Base-by-base conservation (phyloP, 2,888 invertebrate genomes). In the Drosophila crucigera region DNA sequence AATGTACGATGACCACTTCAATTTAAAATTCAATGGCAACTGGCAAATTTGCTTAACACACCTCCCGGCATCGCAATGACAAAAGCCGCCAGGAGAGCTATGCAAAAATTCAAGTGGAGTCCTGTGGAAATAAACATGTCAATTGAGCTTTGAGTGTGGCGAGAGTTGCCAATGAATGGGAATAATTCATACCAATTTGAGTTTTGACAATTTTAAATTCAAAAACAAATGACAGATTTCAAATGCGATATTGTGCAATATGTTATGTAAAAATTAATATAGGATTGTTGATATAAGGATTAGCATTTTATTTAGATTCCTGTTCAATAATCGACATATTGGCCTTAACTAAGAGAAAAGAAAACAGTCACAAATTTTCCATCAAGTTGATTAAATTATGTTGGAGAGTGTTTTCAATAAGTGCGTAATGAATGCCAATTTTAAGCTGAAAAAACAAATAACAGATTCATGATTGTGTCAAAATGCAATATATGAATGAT, bases 1-100 rank as follows among this genome's bases (percentile, higher is more conserved):
- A 63, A 61, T 33, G 33, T 47, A 10, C 35, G 14, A 62, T 33
- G 60, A 30, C 47, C 64, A 59, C 49, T 62, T 64, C 53, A 73
- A 68, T 73, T 83, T 70, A 14, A 77, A 84, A 58, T 73, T 66
- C 47, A 30, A 71, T 66, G 67, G 49, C 63, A 62, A 52, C 60
- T 59, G 56, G 31, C 33, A 67, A 59, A 54, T 80, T 49, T 68
- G 56, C 9, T 54, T 52, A 58, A 66, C 37, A 39, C 64, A 53
- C 41, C 30, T 52, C 41, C 39, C 6, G n/a, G 10, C 16, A 25
- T 14, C n/a, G 22, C 30, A 14, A n/a, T 7, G 4, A 14, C 28
- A 62, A n/a, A 55, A 30, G 50, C 55, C 3, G 35, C 37, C 41
- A 35, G 30, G 10, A 53, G 10, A 25, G 49, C 22, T 9, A 6